phyloP scores from a whole-genome alignment of 2,797 vertebrate genomes.

The Tiaroga cobitis region DNA sequence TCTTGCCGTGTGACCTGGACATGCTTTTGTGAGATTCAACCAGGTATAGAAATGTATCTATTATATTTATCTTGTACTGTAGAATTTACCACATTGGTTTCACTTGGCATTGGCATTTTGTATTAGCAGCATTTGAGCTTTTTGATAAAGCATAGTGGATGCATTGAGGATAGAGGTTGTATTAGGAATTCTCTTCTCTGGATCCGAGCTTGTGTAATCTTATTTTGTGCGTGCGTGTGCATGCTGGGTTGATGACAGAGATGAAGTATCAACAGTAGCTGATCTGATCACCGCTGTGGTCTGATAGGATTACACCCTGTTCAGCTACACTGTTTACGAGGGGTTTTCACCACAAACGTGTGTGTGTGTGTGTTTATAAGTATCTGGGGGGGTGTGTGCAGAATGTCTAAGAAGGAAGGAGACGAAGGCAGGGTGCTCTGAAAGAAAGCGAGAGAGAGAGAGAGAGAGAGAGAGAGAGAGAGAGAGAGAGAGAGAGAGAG shows the following conservation, averaged over 20 bases:
- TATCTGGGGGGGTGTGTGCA: constrained; percentile 14
- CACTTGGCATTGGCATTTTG: not conserved
- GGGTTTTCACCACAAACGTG: constrained; percentile 56
- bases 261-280: constrained; percentile 73
- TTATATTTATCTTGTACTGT: constrained; percentile 5
- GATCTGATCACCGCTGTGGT: constrained; percentile 74
- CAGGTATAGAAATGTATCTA: not conserved
- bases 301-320: constrained; percentile 75
- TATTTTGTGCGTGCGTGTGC: constrained; percentile 33
- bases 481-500: not conserved
- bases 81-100: not conserved
- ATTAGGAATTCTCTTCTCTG: constrained; percentile 33
- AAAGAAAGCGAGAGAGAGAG: not conserved
- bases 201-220: constrained; percentile 42
- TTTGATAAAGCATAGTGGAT: constrained; percentile 1
- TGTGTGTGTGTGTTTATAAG: constrained; percentile 29
- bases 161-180: not conserved
- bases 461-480: not conserved
- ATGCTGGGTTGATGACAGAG: constrained; percentile 73
- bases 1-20: not conserved
- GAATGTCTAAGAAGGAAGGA: constrained; percentile 3
- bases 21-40: not conserved
- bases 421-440: not conserved
- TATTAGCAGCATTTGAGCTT: not conserved
- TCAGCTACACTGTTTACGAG: constrained; percentile 67